Conservation (phyloP, 2,797 vertebrate genomes). For the Muscicapa comitata region DNA sequence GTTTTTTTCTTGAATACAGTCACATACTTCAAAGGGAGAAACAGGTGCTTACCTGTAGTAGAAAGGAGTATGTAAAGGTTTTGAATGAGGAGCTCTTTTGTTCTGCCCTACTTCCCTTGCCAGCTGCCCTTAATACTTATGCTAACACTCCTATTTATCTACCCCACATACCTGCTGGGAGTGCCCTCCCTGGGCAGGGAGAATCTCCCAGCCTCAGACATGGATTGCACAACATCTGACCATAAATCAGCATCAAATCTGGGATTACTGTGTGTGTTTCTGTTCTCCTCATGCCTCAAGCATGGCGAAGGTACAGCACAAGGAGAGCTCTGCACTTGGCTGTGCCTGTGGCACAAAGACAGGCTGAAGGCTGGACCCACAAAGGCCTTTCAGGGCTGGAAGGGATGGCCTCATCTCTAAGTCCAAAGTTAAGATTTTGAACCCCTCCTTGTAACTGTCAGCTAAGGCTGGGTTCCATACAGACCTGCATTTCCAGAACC, state of each 20-base stretch:
- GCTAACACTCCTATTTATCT: slow-evolving; percentile 8
- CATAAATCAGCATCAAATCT: background rate
- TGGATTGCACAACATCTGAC: background rate
- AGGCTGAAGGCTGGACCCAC: background rate
- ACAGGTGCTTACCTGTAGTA: background rate
- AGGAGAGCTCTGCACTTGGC: background rate
- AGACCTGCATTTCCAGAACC: background rate
- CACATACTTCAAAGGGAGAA: background rate
- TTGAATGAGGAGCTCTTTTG: background rate
- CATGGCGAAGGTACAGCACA: accelerated
- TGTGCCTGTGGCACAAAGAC: background rate
- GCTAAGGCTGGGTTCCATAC: background rate
- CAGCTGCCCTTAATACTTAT: background rate
- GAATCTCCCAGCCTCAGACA: background rate
- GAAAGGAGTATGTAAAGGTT: background rate
- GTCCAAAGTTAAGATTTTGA: background rate
- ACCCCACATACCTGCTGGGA: slow-evolving; percentile 19
- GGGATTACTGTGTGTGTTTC: background rate
- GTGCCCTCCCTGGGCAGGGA: background rate
- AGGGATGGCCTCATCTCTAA: background rate
- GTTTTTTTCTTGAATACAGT: background rate
- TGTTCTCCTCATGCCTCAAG: background rate
- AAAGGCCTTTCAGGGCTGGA: background rate
- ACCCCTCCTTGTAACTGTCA: background rate
- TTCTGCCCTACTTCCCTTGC: slow-evolving; percentile 7